phyloP scores from a whole-genome alignment of 2,797 vertebrate species.

The Crax fasciolata region DNA sequence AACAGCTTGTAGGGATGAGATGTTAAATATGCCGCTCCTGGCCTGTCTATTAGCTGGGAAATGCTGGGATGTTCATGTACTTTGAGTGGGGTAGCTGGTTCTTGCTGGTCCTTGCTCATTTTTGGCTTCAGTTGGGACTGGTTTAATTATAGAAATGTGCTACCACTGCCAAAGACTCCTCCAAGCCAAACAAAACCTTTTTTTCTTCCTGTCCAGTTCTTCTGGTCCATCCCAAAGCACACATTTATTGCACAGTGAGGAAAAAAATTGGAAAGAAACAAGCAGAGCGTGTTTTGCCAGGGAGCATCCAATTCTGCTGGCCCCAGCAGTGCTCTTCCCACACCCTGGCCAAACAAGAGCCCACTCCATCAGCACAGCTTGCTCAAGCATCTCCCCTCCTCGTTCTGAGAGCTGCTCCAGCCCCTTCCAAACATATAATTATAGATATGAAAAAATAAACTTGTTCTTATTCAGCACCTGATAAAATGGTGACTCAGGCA shows the following conservation, averaged over 20 bases:
- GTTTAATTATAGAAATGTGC: neutral
- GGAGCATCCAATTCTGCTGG: neutral
- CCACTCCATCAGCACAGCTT: neutral
- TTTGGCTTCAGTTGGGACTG: neutral
- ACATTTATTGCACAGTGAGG: neutral
- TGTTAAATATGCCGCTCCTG: neutral
- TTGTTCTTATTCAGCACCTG: slow-evolving; percentile 53
- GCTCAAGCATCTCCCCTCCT: neutral
- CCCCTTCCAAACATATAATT: slow-evolving; percentile 17
- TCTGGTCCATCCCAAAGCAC: neutral
- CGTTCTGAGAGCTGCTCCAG: slow-evolving; percentile 19
- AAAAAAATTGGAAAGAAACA: neutral
- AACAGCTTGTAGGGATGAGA: neutral
- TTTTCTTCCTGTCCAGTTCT: neutral
- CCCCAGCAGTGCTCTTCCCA: neutral
- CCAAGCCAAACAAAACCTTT: neutral
- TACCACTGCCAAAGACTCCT: neutral
- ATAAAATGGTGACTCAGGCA: slow-evolving; percentile 68
- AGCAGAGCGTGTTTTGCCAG: neutral
- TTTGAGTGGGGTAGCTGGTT: neutral
- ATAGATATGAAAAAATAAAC: slow-evolving; percentile 56
- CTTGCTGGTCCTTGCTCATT: neutral
- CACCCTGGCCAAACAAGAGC: neutral
- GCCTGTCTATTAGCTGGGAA: neutral
- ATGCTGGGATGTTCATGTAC: neutral